Conservation (phyloP, 2,113 vertebrate genomes). For the Donacobius atricapilla region DNA sequence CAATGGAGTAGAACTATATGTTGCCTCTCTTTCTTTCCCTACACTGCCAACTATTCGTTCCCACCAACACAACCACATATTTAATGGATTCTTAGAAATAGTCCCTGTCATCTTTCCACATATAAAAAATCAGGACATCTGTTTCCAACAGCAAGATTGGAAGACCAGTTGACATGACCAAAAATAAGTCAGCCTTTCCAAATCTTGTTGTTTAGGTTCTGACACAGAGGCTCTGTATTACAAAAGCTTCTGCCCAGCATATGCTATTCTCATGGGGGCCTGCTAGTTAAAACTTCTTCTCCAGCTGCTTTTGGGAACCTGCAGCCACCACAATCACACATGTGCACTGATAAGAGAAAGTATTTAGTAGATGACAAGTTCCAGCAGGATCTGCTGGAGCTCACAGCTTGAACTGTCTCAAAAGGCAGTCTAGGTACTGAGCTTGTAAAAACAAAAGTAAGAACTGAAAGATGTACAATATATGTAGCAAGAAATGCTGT, state of each 20-base stretch:
- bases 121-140: not conserved
- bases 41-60: not conserved
- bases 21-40: not conserved
- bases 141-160: not conserved
- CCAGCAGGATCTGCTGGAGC: not conserved
- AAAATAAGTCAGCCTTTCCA: not conserved
- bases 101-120: not conserved
- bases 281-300: not conserved
- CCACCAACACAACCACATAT: not conserved
- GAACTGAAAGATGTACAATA: not conserved
- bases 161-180: not conserved
- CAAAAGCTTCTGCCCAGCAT: not conserved
- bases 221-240: not conserved
- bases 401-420: not conserved
- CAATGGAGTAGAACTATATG: not conserved
- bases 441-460: not conserved
- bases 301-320: not conserved
- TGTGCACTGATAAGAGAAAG: not conserved
- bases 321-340: not conserved
- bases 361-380: not conserved
- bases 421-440: not conserved
- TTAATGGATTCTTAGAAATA: conserved; percentile 2
- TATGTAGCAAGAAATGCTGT: not conserved
- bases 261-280: not conserved
- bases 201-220: not conserved